phyloP scores from a whole-genome alignment of 2,888 invertebrate genomes.

The Agrochola macilenta region DNA sequence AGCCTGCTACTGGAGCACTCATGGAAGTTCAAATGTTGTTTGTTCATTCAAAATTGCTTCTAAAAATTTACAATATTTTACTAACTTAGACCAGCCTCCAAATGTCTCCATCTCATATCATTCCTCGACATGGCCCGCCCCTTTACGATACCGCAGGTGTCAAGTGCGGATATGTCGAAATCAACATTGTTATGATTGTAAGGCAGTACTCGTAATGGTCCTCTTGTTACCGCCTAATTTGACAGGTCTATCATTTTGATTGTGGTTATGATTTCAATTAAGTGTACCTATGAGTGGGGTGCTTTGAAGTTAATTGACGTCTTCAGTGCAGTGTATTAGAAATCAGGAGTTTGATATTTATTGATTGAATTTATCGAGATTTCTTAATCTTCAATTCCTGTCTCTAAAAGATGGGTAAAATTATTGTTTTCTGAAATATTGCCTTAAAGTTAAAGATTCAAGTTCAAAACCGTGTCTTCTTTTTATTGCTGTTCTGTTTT shows the following conservation, averaged over 20 bases:
- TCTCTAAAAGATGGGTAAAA: neutral
- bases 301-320: conserved; percentile 26
- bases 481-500: neutral
- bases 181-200: conserved; percentile 57
- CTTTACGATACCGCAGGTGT: conserved; percentile 69
- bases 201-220: conserved; percentile 35
- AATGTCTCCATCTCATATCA: conserved; percentile 75
- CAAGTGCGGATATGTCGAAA: conserved; percentile 75
- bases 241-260: conserved; percentile 55
- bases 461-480: neutral
- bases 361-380: neutral
- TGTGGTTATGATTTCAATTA: conserved; percentile 40
- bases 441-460: neutral
- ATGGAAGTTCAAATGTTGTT: neutral
- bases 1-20: neutral
- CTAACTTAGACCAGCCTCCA: conserved; percentile 65
- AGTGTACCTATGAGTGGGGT: conserved; percentile 5
- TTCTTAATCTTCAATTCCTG: neutral
- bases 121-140: conserved; percentile 76
- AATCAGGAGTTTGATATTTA: neutral
- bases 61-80: neutral
- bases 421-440: neutral
- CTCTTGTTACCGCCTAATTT: conserved; percentile 52
- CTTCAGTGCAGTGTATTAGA: conserved; percentile 9
- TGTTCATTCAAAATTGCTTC: neutral